phyloP scores from a whole-genome alignment of 2,113 vertebrate species.

The Anoura caudifer region DNA sequence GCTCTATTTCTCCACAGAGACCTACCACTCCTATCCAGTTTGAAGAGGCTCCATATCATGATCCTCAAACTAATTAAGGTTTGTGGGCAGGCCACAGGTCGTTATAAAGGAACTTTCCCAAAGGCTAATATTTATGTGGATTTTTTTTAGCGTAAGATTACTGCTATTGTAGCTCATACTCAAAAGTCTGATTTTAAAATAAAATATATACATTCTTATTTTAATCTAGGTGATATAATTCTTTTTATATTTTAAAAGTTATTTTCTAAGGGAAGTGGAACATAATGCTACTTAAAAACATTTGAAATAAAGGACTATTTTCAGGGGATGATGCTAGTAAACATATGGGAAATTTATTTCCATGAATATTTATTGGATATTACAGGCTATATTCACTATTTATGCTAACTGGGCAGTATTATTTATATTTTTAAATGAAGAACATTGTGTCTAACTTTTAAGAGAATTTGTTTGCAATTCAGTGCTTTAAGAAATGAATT shows the following conservation, averaged over 20 bases:
- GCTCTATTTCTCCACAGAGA: conserved; percentile 81
- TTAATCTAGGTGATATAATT: background rate
- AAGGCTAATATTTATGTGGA: conserved; percentile 59
- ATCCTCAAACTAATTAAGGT: conserved; percentile 87
- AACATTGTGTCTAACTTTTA: background rate
- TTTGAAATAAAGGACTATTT: conserved; percentile 13
- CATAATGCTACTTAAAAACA: background rate
- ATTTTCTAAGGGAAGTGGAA: conserved; percentile 10
- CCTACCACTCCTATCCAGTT: conserved; percentile 80
- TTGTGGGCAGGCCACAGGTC: conserved; percentile 85
- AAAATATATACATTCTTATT: conserved; percentile 9
- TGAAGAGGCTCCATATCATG: conserved; percentile 87
- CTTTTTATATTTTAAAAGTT: background rate
- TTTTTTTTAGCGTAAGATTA: conserved; percentile 54
- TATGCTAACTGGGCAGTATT: background rate
- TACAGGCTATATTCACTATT: background rate
- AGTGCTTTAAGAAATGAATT: conserved; percentile 7
- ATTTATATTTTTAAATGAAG: conserved; percentile 1
- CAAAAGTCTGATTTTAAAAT: conserved; percentile 48
- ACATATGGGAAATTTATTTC: background rate
- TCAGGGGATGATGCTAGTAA: background rate
- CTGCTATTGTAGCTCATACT: conserved; percentile 66
- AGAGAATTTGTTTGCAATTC: background rate
- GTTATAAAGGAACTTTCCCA: conserved; percentile 73
- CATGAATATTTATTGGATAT: conserved; percentile 14